Base-by-base conservation (phyloP, 2,888 invertebrate species). In the Lutraria lutraria region DNA sequence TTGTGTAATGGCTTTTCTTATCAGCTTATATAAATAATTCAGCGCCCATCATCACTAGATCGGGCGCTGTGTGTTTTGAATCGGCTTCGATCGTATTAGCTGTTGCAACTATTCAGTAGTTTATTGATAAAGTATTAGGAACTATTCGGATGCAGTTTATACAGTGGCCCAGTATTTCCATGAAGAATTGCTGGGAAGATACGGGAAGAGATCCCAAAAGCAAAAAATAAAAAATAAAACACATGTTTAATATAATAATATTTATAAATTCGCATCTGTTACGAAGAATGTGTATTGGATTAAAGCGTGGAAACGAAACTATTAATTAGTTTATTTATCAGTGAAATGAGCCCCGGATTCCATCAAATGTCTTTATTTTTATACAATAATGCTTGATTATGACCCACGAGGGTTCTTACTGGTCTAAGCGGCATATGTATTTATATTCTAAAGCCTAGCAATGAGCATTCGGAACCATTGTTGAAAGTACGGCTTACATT, bases 291-390 rank as follows among this genome's bases (percentile, higher is more conserved):
- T 80, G 80, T 54, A 54, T 29, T 85, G 79, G 60, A 60, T 85
- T 80, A 85, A 56, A 80, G 80, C 85, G 80, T 85, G 54, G 85
- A 79, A 85, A 85, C 85, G 79, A 54, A 25, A 21, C 43, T 56
- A 80, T 80, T 85, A 85, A 85, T 85, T 85, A 85, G 85, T 85
- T 85, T 60, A 85, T 85, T 85, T 80, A 85, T 85, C 85, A 85
- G 54, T 60, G 85, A 80, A 80, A 80, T 80, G 80, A 80, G 56
- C 85, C 60, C 79, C 85, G 80, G 80, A 80, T 85, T 85, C 56
- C 85, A 79, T 80, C 81, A 34, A 60, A 60, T 79, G 56, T 56
- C 60, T 80, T 85, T 85, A 80, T 85, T 85, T 84, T 85, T 80
- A 85, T 85, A 80, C 85, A 79, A 85, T 85, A 85, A 80, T 80